Conservation (phyloP, 2,888 invertebrate genomes). For the Folsomia candida region DNA sequence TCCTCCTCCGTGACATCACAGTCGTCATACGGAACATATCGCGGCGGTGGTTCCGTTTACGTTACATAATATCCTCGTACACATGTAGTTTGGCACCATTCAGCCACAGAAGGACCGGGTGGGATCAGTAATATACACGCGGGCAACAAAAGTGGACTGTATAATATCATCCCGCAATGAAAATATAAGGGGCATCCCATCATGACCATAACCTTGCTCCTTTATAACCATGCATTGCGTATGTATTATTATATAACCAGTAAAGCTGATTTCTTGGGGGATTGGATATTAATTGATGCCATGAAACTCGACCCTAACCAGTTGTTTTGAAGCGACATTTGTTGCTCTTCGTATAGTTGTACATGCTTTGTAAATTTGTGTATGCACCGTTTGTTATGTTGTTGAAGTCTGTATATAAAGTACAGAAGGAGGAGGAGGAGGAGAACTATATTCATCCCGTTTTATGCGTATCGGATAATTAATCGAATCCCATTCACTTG, state of each 20-base stretch:
- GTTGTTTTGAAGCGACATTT: neutral
- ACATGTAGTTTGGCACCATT: neutral
- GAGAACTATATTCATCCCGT: neutral
- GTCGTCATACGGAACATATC: neutral
- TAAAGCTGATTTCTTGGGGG: too few relatives aligned
- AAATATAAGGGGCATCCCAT: neutral
- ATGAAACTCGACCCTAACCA: neutral
- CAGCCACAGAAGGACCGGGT: neutral
- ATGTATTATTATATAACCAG: neutral
- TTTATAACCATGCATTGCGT: neutral
- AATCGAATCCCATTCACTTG: slow-evolving; percentile 42
- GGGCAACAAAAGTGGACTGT: slow-evolving; percentile 1
- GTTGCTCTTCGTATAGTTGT: neutral
- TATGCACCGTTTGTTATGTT: neutral
- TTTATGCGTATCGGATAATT: slow-evolving; percentile 29
- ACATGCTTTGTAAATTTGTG: neutral
- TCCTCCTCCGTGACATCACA: neutral
- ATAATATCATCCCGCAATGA: too few relatives aligned
- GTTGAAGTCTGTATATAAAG: neutral
- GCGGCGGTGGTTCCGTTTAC: neutral
- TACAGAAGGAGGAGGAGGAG: neutral
- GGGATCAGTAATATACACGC: too few relatives aligned
- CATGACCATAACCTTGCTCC: neutral
- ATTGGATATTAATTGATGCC: neutral
- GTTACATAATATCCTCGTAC: too few relatives aligned